Evolutionary conservation across 2,888 invertebrate genomes (phyloP).

Genomic region (Dasypolia templi): DNA sequence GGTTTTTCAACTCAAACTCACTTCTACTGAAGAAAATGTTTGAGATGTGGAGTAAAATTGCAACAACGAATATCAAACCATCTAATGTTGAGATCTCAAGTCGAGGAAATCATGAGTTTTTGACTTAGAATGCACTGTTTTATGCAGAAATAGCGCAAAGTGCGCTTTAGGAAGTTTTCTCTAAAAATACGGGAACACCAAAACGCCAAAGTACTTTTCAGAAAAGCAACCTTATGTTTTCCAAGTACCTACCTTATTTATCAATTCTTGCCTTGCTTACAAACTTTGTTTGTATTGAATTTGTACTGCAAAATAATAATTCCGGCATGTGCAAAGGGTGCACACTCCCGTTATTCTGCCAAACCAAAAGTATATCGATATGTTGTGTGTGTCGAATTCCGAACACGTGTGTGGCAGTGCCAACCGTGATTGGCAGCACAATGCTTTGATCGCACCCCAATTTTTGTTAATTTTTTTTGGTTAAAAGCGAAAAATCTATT

Average conservation of each 20-base stretch:
- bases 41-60: too few species aligned
- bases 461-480: conserved; percentile 29
- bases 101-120: too few species aligned
- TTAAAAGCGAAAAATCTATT: conserved; percentile 42
- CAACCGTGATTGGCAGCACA: conserved; percentile 49
- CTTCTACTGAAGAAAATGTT: too few species aligned
- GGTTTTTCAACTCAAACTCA: too few species aligned
- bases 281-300: too few species aligned
- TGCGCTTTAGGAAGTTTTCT: too few species aligned
- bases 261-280: background rate
- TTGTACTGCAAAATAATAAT: background rate
- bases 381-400: conserved; percentile 46
- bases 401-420: conserved; percentile 53
- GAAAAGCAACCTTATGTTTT: background rate
- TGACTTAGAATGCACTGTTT: too few species aligned
- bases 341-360: conserved; percentile 5
- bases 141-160: too few species aligned
- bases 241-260: background rate
- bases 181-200: too few species aligned
- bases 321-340: background rate
- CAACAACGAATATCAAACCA: too few species aligned
- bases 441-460: conserved; percentile 54
- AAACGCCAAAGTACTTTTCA: too few species aligned
- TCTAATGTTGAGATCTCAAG: too few species aligned
- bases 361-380: conserved; percentile 12